Conservation (phyloP, 1,140 invertebrate genomes). For the Calosoma granatense region DNA sequence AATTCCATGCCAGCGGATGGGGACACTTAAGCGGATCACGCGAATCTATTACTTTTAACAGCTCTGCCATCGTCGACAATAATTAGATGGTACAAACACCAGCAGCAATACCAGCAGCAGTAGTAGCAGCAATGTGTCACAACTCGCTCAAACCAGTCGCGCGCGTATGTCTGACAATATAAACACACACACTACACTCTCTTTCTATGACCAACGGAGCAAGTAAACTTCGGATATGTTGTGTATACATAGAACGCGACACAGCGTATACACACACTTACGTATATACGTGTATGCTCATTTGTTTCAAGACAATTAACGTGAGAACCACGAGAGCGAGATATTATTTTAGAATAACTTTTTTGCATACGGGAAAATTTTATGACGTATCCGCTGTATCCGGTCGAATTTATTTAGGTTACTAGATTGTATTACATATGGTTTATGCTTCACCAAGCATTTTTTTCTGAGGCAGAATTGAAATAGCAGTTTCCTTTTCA, state of each 20-base stretch:
- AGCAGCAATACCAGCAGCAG: too few relatives aligned
- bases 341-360: not conserved
- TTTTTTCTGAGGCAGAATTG: too few relatives aligned
- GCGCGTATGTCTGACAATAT: not conserved
- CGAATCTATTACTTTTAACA: slow-evolving; percentile 8
- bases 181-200: not conserved
- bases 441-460: too few relatives aligned
- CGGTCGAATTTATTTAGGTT: not conserved
- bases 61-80: not conserved
- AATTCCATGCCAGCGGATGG: not conserved
- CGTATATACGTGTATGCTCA: not conserved
- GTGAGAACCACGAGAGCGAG: not conserved
- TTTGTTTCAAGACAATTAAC: slow-evolving; percentile 8
- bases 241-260: not conserved
- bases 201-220: slow-evolving; percentile 6
- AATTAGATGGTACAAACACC: slow-evolving; percentile 1
- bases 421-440: too few relatives aligned
- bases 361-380: slow-evolving; percentile 1
- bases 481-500: too few relatives aligned
- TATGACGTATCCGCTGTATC: not conserved
- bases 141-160: too few relatives aligned
- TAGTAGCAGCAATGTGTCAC: too few relatives aligned
- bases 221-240: not conserved
- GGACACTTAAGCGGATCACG: slow-evolving; percentile 3
- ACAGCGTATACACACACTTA: not conserved